Evolutionary conservation across 2,113 vertebrate species (phyloP), one percentile per base, ranked within the genome.

Genomic region (Leptobrachium leishanense): DNA sequence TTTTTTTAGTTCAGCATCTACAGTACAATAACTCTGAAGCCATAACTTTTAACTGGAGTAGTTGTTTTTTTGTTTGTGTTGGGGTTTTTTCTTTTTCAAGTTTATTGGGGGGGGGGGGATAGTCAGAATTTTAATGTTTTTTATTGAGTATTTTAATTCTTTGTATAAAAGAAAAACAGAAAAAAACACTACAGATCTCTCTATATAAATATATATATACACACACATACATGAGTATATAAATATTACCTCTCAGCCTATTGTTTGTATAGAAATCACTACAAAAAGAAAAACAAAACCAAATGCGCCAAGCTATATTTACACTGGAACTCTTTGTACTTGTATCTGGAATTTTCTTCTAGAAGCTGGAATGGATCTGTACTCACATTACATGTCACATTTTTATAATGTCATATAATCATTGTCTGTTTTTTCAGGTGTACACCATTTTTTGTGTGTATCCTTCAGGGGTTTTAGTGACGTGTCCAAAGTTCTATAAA

Each of bases 41-140:
- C 91, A 93, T 93, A 93, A 91, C 88, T 91, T 92, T 88, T 87
- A 91, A 92, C 91, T 93, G 90, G 90, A 93, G 89, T 89, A 87
- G 83, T 31, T 31, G 90, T 90, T 81, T 59, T 67, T 85, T 69
- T 13, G 13, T 77, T 86, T 50, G 46, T 50, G 46, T 50, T 72
- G 75, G 20, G 70, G 43, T 59, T 46, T 76, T 82, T 84, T 83
- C 80, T 77, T 76, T 77, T 69, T 63, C 74, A 77, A 74, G 79
- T 68, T 68, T 85, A 68, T 31, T 69, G 20, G 31, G 44, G 69
- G 85, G 62, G 20, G 31, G 44, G 69, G 85, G 62, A 89, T 69
- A 84, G 70, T 82, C 80, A 83, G 86, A 85, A 89, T 90, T 87
- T 88, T 84, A 82, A 81, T 89, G 88, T 92, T 91, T 92, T 89